phyloP scores from a whole-genome alignment of 1,140 invertebrate genomes.

The Drosophila miranda region DNA sequence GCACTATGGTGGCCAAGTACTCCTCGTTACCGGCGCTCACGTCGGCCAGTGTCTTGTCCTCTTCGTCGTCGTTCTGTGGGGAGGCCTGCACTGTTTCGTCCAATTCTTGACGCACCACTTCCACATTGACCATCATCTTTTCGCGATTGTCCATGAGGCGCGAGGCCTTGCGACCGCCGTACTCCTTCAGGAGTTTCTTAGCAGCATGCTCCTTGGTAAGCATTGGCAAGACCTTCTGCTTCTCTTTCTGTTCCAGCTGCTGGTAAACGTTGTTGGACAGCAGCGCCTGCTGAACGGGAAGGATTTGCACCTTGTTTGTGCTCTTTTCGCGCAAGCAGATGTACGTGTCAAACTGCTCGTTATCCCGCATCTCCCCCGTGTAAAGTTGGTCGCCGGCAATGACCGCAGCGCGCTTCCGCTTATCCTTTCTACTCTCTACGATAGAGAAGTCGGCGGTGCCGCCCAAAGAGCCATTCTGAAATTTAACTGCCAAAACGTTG shows the following conservation, averaged over 20 bases:
- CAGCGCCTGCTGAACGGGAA: conserved; percentile 63
- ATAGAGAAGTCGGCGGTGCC: conserved; percentile 39
- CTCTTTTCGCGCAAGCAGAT: conserved; percentile 63
- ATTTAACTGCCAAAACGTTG: conserved; percentile 50
- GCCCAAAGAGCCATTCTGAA: conserved; percentile 69
- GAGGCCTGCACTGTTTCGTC: conserved; percentile 64
- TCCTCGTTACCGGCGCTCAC: conserved; percentile 51
- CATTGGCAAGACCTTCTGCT: conserved; percentile 26
- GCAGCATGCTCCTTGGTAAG: conserved; percentile 56
- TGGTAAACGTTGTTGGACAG: conserved; percentile 66
- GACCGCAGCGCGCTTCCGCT: conserved; percentile 46
- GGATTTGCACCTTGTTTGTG: conserved; percentile 64
- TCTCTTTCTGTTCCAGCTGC: conserved; percentile 34
- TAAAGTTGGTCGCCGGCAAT: conserved; percentile 50
- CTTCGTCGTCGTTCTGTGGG: conserved; percentile 16
- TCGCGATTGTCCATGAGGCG: conserved; percentile 60
- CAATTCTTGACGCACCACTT: conserved; percentile 66
- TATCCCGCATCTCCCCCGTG: conserved; percentile 49
- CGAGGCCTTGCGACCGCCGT: conserved; percentile 71
- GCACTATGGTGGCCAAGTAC: conserved; percentile 65
- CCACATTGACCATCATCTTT: conserved; percentile 73
- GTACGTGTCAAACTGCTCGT: conserved; percentile 58
- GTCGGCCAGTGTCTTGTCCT: conserved; percentile 37
- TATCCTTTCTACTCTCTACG: conserved; percentile 18
- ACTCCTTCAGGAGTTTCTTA: conserved; percentile 70